Evolutionary conservation across 2,797 vertebrate species (phyloP).

Genomic region (Psittacula echo): DNA sequence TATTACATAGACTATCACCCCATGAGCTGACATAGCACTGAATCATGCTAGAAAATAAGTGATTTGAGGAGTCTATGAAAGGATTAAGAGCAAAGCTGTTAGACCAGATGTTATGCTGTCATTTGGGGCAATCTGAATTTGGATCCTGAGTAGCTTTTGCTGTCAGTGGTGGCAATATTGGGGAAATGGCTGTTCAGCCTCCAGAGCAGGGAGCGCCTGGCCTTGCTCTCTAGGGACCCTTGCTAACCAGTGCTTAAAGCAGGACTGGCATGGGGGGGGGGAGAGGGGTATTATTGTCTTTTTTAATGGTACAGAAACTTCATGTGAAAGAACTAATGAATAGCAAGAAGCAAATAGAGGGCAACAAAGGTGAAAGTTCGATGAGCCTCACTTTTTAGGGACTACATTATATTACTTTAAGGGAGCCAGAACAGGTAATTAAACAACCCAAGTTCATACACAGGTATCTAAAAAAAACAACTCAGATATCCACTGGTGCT

Average conservation of each 20-base stretch:
- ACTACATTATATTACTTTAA: background rate
- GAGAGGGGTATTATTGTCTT: background rate
- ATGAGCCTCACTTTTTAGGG: background rate
- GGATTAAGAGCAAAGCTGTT: conserved; percentile 11
- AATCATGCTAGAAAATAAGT: background rate
- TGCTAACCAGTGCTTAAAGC: background rate
- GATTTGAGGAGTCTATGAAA: background rate
- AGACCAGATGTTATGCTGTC: background rate
- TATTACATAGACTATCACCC: background rate
- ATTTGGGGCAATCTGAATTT: background rate
- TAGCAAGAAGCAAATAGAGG: background rate
- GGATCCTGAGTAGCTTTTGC: background rate
- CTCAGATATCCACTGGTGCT: background rate
- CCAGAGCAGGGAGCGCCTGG: background rate
- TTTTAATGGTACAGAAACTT: background rate
- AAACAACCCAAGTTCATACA: background rate
- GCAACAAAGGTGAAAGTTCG: background rate
- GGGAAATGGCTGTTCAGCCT: background rate
- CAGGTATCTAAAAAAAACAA: background rate
- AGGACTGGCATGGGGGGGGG: background rate
- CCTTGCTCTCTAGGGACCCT: background rate
- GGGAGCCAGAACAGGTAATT: background rate
- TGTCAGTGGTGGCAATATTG: background rate
- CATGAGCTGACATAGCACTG: background rate
- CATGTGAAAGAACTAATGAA: background rate